These are phyloP conservation scores for Rhyacophila brunnea DNA, from an alignment of 1,140 invertebrate genomes.

Conservation along the genomic window DNA sequence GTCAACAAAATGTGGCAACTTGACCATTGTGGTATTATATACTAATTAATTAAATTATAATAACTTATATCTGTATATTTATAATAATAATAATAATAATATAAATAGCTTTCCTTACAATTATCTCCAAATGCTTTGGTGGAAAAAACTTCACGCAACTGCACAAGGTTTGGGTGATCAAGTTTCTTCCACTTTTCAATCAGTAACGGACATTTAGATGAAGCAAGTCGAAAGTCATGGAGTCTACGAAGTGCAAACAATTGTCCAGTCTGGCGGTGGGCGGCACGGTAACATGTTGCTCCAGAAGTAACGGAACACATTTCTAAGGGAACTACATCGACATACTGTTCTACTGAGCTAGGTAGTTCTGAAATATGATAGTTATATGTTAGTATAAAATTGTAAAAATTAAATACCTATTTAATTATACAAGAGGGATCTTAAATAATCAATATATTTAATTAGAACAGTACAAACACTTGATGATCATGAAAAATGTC, in stretches of 20 bases:
- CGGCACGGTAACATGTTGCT: constrained; percentile 73
- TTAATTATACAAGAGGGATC: too few relatives aligned
- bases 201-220: constrained; percentile 80
- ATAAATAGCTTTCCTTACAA: constrained; percentile 77
- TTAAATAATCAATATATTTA: too few relatives aligned
- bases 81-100: too few relatives aligned
- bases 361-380: constrained; percentile 67
- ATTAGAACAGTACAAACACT: too few relatives aligned
- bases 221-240: constrained; percentile 79
- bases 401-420: too few relatives aligned
- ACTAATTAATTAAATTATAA: too few relatives aligned
- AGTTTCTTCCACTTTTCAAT: constrained; percentile 94
- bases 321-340: constrained; percentile 85
- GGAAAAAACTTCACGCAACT: constrained; percentile 89
- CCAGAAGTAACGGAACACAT: constrained; percentile 42
- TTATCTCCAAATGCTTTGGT: constrained; percentile 95
- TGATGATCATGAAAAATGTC: too few relatives aligned
- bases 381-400: too few relatives aligned
- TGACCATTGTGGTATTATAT: too few relatives aligned
- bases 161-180: constrained; percentile 89
- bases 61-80: too few relatives aligned
- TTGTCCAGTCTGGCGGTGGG: constrained; percentile 82
- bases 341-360: constrained; percentile 84
- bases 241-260: constrained; percentile 85
- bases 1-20: too few relatives aligned